Percentiles rank a stretch among this genome's conserved stretches.
Evolutionary conservation across 2,888 invertebrate species (phyloP).

Genomic region (Drosophila tripunctata): DNA sequence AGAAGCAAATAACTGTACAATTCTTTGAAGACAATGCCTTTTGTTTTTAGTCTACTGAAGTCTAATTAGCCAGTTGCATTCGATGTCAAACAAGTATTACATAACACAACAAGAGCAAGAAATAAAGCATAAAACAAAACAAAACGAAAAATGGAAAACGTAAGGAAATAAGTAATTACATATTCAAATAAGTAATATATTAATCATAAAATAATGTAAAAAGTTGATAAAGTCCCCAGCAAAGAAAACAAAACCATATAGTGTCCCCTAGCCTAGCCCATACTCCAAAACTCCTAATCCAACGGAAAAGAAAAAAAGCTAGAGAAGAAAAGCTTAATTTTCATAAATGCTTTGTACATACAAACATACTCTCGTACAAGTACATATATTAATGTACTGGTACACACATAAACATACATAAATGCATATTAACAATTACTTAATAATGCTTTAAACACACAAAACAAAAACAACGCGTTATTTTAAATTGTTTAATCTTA

Average conservation of each 20-base stretch:
- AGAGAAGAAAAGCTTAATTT: conserved; percentile 46
- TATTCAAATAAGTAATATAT: conserved; percentile 48
- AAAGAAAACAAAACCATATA: conserved; percentile 22
- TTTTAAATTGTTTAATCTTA: conserved; percentile 25
- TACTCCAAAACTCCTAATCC: conserved; percentile 30
- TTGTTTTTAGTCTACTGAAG: conserved; percentile 43
- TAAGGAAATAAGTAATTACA: conserved; percentile 37
- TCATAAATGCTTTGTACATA: conserved; percentile 68
- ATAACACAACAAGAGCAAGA: conserved; percentile 31
- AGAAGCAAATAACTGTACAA: conserved; percentile 5
- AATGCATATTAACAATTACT: conserved; percentile 25
- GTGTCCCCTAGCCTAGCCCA: conserved; percentile 32
- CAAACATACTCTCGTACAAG: conserved; percentile 34
- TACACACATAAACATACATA: conserved; percentile 6
- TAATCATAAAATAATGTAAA: conserved; percentile 62
- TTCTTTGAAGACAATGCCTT: conserved; percentile 12
- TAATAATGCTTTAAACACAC: conserved; percentile 48
- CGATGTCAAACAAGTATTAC: conserved; percentile 71
- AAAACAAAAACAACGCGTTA: conserved; percentile 32
- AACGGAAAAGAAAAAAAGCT: background rate
- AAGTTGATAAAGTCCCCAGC: conserved; percentile 48
- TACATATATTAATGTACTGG: conserved; percentile 13
- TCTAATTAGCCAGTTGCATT: conserved; percentile 59
- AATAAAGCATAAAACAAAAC: conserved; percentile 38
- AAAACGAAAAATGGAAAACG: conserved; percentile 39